phyloP scores from a whole-genome alignment of 2,113 vertebrate species.

The Agelaius phoeniceus region DNA sequence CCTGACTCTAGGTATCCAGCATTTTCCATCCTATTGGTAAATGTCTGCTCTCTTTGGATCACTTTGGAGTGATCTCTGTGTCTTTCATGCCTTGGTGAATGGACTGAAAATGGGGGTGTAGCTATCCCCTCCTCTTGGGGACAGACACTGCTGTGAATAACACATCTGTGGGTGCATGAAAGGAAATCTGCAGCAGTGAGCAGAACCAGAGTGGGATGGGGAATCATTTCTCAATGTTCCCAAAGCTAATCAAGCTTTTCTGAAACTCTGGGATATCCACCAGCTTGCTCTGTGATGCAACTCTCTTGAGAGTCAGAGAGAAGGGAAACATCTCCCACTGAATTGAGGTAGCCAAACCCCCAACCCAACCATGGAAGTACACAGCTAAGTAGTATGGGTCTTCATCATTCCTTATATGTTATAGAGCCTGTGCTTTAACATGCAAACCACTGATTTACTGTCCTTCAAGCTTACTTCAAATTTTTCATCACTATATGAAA shows the following conservation, averaged over 20 bases:
- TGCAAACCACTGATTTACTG: neutral
- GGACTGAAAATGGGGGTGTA: neutral
- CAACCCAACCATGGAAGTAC: neutral
- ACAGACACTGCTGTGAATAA: neutral
- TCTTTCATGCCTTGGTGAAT: neutral
- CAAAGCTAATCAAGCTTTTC: neutral
- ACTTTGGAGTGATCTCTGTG: neutral
- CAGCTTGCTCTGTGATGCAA: neutral
- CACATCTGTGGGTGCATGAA: neutral
- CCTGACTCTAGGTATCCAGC: neutral
- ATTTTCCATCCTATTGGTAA: neutral
- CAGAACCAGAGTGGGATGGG: neutral
- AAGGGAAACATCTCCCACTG: neutral
- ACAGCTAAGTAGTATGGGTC: neutral
- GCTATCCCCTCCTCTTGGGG: neutral
- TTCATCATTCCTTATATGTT: neutral
- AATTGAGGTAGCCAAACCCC: neutral
- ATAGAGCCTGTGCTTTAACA: neutral
- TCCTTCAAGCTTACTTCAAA: neutral
- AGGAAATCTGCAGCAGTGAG: neutral
- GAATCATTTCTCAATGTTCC: neutral
- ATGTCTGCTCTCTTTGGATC: neutral
- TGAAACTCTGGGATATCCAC: neutral
- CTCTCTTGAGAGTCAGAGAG: neutral
- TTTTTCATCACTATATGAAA: neutral